phyloP scores from a whole-genome alignment of 2,113 vertebrate species.

The Cyprinodon brontotheroides region DNA sequence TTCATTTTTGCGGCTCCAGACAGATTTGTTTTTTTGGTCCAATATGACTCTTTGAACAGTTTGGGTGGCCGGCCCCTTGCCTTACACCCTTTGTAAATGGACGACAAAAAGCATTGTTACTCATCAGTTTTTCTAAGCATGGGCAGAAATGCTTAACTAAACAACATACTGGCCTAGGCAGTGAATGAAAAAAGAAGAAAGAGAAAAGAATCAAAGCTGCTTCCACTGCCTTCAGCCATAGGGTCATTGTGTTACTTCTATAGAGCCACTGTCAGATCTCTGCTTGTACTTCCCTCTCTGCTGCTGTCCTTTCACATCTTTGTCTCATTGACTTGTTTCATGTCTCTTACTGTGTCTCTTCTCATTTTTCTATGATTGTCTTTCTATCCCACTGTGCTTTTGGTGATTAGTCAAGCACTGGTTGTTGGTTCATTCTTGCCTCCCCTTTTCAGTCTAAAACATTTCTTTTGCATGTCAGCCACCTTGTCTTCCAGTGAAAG shows the following conservation, averaged over 20 bases:
- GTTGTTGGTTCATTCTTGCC: slow-evolving; percentile 20
- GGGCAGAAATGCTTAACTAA: too few species aligned
- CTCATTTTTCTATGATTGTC: slow-evolving; percentile 13
- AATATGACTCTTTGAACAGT: too few species aligned
- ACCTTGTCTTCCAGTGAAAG: slow-evolving; percentile 3
- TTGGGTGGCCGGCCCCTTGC: too few species aligned
- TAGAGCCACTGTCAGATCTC: slow-evolving; percentile 46
- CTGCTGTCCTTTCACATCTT: slow-evolving; percentile 47
- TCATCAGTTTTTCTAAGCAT: too few species aligned
- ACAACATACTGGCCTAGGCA: neutral
- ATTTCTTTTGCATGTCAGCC: slow-evolving; percentile 20
- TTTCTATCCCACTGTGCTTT: neutral
- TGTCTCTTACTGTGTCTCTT: slow-evolving; percentile 16
- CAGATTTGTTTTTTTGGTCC: too few species aligned
- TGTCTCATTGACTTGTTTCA: neutral
- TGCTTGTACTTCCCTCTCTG: slow-evolving; percentile 34
- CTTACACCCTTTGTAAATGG: too few species aligned
- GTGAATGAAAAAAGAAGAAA: neutral
- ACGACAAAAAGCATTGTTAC: too few species aligned
- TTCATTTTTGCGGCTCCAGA: too few species aligned
- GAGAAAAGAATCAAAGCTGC: slow-evolving; percentile 16
- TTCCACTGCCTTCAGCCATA: slow-evolving; percentile 16
- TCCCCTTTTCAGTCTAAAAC: slow-evolving; percentile 5
- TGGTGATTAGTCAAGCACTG: slow-evolving; percentile 13
- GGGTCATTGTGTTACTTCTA: slow-evolving; percentile 38